Conservation (phyloP, 30 jellyfish, hydroid and myxozoan genomes). For the Rhopilema esculentum region DNA sequence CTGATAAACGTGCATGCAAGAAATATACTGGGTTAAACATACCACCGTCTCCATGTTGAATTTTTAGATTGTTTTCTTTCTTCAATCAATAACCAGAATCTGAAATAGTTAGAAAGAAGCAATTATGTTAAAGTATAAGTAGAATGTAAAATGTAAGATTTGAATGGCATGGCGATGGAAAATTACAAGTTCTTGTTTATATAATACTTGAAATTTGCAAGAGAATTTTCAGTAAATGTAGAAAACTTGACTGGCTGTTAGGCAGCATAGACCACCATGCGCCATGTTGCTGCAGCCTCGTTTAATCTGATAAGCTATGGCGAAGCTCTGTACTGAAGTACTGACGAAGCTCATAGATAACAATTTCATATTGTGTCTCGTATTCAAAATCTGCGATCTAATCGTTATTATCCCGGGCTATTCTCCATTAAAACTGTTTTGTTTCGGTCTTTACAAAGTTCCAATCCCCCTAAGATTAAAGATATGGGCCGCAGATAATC, state of each 20-base stretch:
- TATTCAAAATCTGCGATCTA: neutral
- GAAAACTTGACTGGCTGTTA: neutral
- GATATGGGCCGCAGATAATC: neutral
- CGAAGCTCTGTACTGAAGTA: neutral
- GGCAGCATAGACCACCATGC: neutral
- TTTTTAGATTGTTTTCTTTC: no score
- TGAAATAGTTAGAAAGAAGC: no score
- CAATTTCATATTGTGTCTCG: neutral
- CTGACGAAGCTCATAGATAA: neutral
- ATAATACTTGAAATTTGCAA: neutral
- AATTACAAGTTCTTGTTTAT: no score
- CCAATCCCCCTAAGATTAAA: neutral
- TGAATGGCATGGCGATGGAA: no score
- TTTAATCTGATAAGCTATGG: neutral
- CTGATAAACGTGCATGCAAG: no score
- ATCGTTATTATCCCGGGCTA: neutral
- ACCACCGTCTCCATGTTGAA: no score
- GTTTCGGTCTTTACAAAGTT: neutral
- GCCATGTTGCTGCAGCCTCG: neutral
- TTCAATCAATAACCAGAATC: no score
- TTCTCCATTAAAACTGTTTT: neutral
- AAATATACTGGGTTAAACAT: no score
- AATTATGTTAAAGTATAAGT: no score
- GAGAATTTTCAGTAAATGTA: neutral
- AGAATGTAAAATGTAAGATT: no score